Evolutionary conservation across 2,797 vertebrate genomes (phyloP).

Genomic region (Cryptoprocta ferox): DNA sequence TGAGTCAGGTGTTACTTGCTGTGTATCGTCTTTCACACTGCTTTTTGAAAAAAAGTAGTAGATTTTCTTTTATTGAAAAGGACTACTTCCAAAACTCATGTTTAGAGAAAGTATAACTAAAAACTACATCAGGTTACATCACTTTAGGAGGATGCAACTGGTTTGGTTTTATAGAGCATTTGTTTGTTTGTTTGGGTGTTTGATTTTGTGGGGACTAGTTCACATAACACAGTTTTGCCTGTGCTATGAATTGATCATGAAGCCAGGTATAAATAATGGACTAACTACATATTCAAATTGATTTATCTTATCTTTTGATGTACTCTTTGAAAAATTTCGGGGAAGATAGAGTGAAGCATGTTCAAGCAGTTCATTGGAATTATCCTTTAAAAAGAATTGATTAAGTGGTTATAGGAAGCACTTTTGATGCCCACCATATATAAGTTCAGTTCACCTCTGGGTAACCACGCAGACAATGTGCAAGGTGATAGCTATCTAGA

Average conservation of each 20-base stretch:
- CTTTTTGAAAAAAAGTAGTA: background rate
- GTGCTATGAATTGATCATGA: background rate
- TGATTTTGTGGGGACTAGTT: background rate
- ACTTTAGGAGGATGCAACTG: background rate
- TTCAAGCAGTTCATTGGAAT: background rate
- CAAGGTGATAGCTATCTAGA: background rate
- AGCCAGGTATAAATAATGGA: background rate
- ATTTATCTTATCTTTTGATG: background rate
- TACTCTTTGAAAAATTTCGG: background rate
- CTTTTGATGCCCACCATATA: background rate
- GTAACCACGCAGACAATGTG: background rate
- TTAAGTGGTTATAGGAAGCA: background rate
- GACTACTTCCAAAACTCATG: background rate
- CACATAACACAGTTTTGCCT: background rate
- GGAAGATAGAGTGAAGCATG: background rate
- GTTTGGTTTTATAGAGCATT: background rate
- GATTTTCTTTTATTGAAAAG: background rate
- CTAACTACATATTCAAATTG: background rate
- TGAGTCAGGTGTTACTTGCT: background rate
- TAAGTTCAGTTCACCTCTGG: background rate
- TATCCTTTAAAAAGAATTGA: background rate
- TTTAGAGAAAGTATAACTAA: background rate
- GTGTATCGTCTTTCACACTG: background rate
- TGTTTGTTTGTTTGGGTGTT: background rate
- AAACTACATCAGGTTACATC: background rate